These are phyloP conservation scores for Alloscopus bannaensis DNA, from an alignment of 2,888 invertebrate genomes.

Conservation along the genomic window DNA sequence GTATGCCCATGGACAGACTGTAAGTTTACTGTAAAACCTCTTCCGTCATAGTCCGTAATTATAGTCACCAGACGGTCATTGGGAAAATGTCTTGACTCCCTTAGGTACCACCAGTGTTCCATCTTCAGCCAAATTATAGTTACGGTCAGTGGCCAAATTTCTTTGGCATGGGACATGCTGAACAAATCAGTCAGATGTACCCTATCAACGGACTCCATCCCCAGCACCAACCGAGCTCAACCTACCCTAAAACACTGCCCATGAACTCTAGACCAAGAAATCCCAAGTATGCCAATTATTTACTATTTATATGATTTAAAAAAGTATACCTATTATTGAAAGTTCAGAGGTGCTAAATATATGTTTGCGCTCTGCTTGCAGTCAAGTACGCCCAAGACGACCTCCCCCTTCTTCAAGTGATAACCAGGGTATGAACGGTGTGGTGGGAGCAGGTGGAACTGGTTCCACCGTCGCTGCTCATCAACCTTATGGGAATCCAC, in stretches of 20 bases:
- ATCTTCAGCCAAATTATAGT: constrained; percentile 72
- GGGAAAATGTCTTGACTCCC: neutral
- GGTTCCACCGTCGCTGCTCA: constrained; percentile 49
- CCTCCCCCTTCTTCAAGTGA: constrained; percentile 50
- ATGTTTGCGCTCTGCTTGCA: constrained; percentile 18
- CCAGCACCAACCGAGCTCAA: constrained; percentile 79
- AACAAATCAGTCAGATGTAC: constrained; percentile 81
- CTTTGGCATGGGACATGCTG: constrained; percentile 60
- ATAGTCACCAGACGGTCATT: neutral
- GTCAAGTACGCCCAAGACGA: constrained; percentile 61
- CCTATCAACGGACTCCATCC: constrained; percentile 85
- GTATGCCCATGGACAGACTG: constrained; percentile 75
- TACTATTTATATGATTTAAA: too few species aligned
- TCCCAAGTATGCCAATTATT: constrained; percentile 69
- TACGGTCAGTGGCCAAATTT: constrained; percentile 64
- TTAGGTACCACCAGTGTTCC: constrained; percentile 72
- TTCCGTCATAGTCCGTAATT: too few species aligned
- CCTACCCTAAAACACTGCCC: constrained; percentile 75
- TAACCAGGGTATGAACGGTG: constrained; percentile 60
- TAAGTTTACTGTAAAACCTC: too few species aligned
- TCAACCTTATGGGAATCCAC: constrained; percentile 66
- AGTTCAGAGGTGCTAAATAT: neutral
- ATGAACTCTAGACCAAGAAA: constrained; percentile 69
- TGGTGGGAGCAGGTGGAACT: constrained; percentile 57
- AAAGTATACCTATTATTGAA: constrained; percentile 1